Percentiles rank a stretch among this genome's conserved stretches.
Conservation (phyloP, 2,888 invertebrate species). For the Cheilosia grossa region DNA sequence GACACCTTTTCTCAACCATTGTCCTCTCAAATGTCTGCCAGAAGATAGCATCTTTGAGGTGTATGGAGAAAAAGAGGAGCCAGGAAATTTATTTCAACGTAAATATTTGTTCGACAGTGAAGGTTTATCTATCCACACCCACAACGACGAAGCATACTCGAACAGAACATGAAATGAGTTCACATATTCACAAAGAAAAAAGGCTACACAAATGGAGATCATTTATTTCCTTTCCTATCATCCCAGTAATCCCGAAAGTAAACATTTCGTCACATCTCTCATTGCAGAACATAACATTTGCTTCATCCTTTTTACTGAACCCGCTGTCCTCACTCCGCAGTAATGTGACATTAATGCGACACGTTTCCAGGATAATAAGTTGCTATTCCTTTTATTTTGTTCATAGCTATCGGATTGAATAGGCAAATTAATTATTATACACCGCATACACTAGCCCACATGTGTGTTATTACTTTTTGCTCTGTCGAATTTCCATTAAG, state of each 20-base stretch:
- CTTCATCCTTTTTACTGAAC: conserved; percentile 22
- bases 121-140: conserved; percentile 20
- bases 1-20: conserved; percentile 12
- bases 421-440: conserved; percentile 63
- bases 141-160: not conserved
- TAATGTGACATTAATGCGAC: conserved; percentile 60
- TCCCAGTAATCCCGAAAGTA: conserved; percentile 43
- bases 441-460: not conserved
- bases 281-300: conserved; percentile 12
- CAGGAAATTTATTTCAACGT: conserved; percentile 49
- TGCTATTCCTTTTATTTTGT: conserved; percentile 4
- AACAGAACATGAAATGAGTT: too few relatives aligned
- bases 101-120: conserved; percentile 51
- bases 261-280: conserved; percentile 45
- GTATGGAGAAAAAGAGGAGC: conserved; percentile 15
- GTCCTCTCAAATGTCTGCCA: conserved; percentile 23
- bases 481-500: conserved; percentile 32
- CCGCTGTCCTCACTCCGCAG: not conserved
- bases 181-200: not conserved
- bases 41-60: conserved; percentile 27
- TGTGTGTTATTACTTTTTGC: conserved; percentile 10
- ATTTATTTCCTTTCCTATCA: conserved; percentile 62
- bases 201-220: not conserved
- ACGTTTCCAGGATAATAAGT: conserved; percentile 50
- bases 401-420: not conserved